A percentile compares a stretch with the other conserved stretches of the same genome.
Conservation (phyloP, 2,113 vertebrate species). For the Haemorhous mexicanus region DNA sequence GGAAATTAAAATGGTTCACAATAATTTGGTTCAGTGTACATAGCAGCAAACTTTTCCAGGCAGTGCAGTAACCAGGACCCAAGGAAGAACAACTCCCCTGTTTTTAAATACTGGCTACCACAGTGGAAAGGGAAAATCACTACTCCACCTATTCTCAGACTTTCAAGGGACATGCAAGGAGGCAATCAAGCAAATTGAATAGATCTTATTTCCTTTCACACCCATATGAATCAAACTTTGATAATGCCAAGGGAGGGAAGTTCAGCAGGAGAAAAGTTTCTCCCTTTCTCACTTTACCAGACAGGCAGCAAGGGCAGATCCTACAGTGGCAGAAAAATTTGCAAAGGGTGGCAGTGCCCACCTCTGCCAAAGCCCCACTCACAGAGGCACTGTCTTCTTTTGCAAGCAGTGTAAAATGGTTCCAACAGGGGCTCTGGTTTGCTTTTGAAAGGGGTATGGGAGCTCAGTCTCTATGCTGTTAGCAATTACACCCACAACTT, state of each 20-base stretch:
- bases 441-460: not conserved
- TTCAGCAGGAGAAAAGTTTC: not conserved
- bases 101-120: not conserved
- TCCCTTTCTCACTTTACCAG: not conserved
- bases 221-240: conserved; percentile 1
- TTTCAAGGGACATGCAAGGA: not conserved
- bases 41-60: not conserved
- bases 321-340: not conserved
- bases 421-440: not conserved
- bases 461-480: not conserved
- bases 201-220: conserved; percentile 33
- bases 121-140: conserved; percentile 35
- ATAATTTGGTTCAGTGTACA: not conserved
- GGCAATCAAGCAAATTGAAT: not conserved
- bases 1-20: not conserved
- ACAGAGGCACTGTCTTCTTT: not conserved
- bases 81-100: conserved; percentile 22
- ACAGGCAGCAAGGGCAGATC: not conserved
- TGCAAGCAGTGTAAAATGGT: not conserved
- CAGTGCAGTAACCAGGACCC: not conserved
- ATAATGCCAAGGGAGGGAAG: not conserved
- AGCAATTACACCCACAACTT: not conserved
- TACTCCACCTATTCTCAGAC: not conserved
- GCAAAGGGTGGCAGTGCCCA: not conserved
- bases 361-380: not conserved